These are phyloP conservation scores for Clunio marinus DNA, from an alignment of 2,888 invertebrate genomes.

Conservation along the genomic window DNA sequence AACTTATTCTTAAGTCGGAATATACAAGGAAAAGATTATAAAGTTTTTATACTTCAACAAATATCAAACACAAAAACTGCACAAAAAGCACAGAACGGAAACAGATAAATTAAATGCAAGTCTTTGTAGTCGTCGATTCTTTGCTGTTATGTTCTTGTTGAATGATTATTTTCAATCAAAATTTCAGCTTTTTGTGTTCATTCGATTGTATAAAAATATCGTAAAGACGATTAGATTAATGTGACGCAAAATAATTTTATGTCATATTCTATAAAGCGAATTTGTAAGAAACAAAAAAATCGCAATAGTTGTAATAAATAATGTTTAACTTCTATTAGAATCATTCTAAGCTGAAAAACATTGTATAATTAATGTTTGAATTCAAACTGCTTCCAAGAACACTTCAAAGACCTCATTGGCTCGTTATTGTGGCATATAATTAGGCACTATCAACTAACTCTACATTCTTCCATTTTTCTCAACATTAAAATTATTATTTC, in stretches of 20 bases:
- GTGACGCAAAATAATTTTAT: not conserved
- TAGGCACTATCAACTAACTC: not conserved
- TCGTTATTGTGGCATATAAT: not conserved
- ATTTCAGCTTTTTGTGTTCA: not conserved
- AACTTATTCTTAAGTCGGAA: constrained; percentile 32
- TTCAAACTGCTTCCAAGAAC: constrained; percentile 10
- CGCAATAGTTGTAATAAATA: no score
- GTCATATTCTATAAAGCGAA: no score
- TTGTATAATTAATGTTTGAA: no score
- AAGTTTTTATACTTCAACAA: not conserved
- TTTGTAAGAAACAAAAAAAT: no score
- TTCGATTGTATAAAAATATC: not conserved
- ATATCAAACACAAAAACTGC: not conserved
- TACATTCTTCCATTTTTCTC: constrained; percentile 11
- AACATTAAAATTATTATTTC: not conserved
- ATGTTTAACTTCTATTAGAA: no score
- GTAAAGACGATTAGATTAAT: not conserved
- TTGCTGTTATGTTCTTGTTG: constrained; percentile 16
- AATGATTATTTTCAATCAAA: constrained; percentile 16
- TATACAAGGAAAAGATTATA: not conserved
- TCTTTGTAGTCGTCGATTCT: not conserved
- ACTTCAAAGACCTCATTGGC: not conserved
- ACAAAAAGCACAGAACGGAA: constrained; percentile 31
- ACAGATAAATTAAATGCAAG: constrained; percentile 27
- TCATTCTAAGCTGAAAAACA: no score